These are phyloP conservation scores for Indri indri DNA, from an alignment of 2,113 vertebrate species.

Conservation along the genomic window DNA sequence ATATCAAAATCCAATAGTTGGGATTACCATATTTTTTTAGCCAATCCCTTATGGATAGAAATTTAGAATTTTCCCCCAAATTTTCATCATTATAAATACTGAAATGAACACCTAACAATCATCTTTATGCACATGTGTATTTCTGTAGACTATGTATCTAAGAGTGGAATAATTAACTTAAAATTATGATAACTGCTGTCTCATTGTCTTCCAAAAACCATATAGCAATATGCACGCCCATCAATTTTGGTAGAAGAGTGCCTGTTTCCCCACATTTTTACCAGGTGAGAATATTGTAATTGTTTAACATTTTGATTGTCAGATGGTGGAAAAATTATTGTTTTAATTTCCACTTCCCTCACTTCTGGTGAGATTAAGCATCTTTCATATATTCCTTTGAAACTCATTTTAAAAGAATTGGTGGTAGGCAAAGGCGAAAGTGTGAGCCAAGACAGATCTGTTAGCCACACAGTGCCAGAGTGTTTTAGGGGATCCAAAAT, in stretches of 20 bases:
- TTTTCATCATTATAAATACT: not conserved
- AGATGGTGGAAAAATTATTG: not conserved
- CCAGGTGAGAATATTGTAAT: not conserved
- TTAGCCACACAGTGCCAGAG: not conserved
- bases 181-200: not conserved
- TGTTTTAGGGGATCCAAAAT: not conserved
- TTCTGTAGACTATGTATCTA: not conserved
- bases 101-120: not conserved
- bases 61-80: not conserved
- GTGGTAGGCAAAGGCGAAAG: not conserved
- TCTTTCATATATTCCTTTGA: not conserved
- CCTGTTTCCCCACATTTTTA: not conserved
- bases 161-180: not conserved
- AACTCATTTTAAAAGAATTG: not conserved
- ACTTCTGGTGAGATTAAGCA: not conserved
- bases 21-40: not conserved
- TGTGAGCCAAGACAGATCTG: not conserved
- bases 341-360: slow-evolving; percentile 1
- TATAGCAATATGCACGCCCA: not conserved
- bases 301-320: not conserved
- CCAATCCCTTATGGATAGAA: not conserved
- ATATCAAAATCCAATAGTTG: not conserved
- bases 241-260: not conserved
- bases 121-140: not conserved
- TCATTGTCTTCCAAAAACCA: not conserved